Percentiles rank a stretch among this genome's conserved stretches.
Conservation (phyloP, 30 jellyfish, hydroid and myxozoan species). For the Rhopilema esculentum region DNA sequence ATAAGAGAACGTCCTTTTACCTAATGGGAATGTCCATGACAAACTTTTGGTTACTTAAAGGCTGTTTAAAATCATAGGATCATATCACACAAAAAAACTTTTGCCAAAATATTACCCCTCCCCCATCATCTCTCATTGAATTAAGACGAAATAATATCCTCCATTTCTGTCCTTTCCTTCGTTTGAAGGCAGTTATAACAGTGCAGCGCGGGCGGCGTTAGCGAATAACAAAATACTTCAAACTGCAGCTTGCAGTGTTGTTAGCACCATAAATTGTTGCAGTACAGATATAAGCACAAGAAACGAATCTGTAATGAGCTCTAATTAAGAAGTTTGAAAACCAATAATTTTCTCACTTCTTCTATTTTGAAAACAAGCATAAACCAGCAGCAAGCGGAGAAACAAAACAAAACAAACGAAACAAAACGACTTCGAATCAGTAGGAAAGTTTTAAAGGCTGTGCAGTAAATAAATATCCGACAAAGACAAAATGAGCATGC, state of each 20-base stretch:
- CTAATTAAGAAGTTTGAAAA: not conserved
- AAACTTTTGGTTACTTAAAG: no score
- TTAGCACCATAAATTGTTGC: not conserved
- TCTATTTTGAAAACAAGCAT: not conserved
- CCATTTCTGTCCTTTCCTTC: no score
- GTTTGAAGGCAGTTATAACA: no score
- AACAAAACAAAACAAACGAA: not conserved
- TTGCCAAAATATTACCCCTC: no score
- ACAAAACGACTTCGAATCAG: not conserved
- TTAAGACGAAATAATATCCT: no score
- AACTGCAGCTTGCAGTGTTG: not conserved
- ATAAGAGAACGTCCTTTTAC: no score
- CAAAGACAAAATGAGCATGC: not conserved
- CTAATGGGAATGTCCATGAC: no score
- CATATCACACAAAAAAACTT: no score
- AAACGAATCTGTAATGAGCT: not conserved
- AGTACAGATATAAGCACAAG: no score
- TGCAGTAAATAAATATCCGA: not conserved
- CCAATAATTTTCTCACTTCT: not conserved
- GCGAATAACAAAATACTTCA: not conserved
- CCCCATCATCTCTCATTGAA: no score
- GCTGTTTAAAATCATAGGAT: no score
- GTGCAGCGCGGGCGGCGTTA: not conserved
- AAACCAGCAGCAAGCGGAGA: not conserved
- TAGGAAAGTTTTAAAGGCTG: not conserved